phyloP scores from a whole-genome alignment of 2,888 invertebrate species.

The Spialia ferax region DNA sequence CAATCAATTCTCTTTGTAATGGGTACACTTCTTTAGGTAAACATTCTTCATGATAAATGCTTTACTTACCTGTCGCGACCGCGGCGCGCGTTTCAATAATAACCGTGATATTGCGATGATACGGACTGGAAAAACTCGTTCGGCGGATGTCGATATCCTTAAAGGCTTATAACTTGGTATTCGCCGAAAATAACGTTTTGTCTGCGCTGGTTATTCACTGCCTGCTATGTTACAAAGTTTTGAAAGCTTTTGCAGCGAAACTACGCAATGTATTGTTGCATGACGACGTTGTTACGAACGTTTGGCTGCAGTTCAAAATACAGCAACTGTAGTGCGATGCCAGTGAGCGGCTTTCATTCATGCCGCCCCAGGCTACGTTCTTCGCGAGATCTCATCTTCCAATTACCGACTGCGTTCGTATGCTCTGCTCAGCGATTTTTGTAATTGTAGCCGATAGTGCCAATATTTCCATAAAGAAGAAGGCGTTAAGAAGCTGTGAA shows the following conservation, averaged over 20 bases:
- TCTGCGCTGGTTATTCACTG: conserved; percentile 51
- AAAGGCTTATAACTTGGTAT: conserved; percentile 65
- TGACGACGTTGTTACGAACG: conserved; percentile 51
- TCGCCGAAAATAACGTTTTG: conserved; percentile 48
- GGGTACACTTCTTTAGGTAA: conserved; percentile 58
- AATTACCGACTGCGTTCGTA: conserved; percentile 77
- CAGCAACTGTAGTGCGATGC: conserved; percentile 68
- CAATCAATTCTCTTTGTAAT: conserved; percentile 40
- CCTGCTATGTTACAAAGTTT: background rate
- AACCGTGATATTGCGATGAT: conserved; percentile 87
- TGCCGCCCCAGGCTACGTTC: conserved; percentile 83
- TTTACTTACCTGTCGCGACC: conserved; percentile 84
- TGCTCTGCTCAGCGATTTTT: conserved; percentile 72
- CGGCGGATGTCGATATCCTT: conserved; percentile 85
- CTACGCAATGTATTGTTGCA: conserved; percentile 56
- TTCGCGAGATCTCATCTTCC: conserved; percentile 84
- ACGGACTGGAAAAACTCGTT: conserved; percentile 86
- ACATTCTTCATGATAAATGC: conserved; percentile 81
- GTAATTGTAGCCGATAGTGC: conserved; percentile 72
- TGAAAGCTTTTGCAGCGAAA: conserved; percentile 19
- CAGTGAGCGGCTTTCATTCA: conserved; percentile 85
- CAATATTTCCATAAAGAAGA: conserved; percentile 51
- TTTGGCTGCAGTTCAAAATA: conserved; percentile 57
- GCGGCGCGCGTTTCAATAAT: conserved; percentile 83
- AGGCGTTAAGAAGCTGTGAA: conserved; percentile 32